These are phyloP conservation scores for Xyrauchen texanus DNA, from an alignment of 2,113 vertebrate species.

Conservation along the genomic window DNA sequence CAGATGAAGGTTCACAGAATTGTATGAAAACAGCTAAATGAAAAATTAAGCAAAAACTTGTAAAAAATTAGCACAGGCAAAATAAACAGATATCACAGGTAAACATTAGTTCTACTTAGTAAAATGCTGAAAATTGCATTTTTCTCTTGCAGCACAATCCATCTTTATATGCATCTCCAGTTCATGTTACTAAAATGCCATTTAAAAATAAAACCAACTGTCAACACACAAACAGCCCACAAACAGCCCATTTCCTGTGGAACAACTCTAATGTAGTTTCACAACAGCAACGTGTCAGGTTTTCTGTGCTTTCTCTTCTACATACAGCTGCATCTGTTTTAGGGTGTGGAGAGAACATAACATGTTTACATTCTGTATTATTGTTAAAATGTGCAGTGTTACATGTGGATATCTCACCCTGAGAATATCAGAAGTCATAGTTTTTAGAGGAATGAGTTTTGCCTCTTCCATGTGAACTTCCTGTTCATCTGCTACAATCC, in stretches of 20 bases:
- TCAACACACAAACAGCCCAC: neutral
- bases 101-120: neutral
- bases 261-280: neutral
- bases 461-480: constrained; percentile 95
- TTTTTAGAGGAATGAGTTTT: constrained; percentile 92
- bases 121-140: too few relatives aligned
- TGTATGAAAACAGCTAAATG: neutral
- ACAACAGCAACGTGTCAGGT: constrained; percentile 35
- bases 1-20: neutral
- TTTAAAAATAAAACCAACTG: neutral
- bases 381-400: neutral
- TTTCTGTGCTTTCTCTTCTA: constrained; percentile 93
- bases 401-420: constrained; percentile 76
- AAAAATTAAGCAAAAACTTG: neutral
- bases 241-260: neutral
- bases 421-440: constrained; percentile 96
- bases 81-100: neutral
- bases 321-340: constrained; percentile 94
- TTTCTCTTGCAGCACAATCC: neutral
- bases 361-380: neutral
- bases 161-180: too few relatives aligned
- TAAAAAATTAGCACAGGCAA: neutral
- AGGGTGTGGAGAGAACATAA: neutral
- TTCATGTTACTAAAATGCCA: too few relatives aligned
- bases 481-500: constrained; percentile 96